Percentiles rank a stretch among this genome's conserved stretches.
phyloP scores from a whole-genome alignment of 2,797 vertebrate genomes.

The Amphiprion clarkii region DNA sequence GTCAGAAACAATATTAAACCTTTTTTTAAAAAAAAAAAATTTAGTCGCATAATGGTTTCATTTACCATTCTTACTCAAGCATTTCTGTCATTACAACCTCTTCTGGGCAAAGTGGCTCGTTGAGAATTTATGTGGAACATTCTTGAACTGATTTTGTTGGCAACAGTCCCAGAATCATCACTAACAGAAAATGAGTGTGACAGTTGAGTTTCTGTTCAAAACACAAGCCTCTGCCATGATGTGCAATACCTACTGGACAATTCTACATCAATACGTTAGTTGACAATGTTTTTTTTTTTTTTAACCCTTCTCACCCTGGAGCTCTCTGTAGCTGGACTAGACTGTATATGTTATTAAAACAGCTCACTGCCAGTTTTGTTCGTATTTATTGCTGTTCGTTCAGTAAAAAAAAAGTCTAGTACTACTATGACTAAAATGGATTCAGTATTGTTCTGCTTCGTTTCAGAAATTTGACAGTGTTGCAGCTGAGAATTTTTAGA shows the following conservation, averaged over 20 bases:
- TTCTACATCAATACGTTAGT: background rate
- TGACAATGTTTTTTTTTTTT: too few species aligned
- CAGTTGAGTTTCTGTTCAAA: background rate
- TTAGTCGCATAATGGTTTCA: constrained; percentile 9
- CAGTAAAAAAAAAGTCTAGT: too few species aligned
- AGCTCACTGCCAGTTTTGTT: too few species aligned
- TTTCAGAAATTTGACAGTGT: too few species aligned
- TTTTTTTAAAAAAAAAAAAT: background rate
- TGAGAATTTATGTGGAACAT: constrained; percentile 28
- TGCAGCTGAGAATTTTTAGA: too few species aligned
- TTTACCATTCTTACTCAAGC: constrained; percentile 3
- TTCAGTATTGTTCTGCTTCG: too few species aligned
- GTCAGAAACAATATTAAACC: constrained; percentile 1
- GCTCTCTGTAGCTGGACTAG: background rate
- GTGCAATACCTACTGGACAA: background rate
- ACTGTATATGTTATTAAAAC: background rate
- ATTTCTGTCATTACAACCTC: constrained; percentile 12
- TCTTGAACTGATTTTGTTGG: constrained; percentile 14
- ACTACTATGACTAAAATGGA: too few species aligned
- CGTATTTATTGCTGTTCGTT: too few species aligned
- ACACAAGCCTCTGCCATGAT: background rate
- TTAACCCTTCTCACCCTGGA: too few species aligned
- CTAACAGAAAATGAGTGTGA: background rate
- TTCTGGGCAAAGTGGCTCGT: constrained; percentile 9
- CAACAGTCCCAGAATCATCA: constrained; percentile 9